Evolutionary conservation across 2,797 vertebrate species (phyloP).

Genomic region (Manis pentadactyla): DNA sequence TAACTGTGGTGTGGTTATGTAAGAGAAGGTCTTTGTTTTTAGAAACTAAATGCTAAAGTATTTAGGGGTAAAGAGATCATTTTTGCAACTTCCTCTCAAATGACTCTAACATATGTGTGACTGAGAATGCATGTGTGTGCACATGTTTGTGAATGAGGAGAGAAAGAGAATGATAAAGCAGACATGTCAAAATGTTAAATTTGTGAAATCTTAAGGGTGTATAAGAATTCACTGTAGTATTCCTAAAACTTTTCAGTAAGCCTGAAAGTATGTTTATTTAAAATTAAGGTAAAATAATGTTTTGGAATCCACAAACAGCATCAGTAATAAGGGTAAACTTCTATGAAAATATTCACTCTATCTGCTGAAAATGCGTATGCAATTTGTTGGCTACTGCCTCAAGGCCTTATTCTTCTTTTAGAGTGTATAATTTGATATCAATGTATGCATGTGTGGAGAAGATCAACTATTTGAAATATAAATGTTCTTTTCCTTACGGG

Average conservation of each 20-base stretch:
- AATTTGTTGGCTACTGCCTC: background rate
- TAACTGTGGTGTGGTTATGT: background rate
- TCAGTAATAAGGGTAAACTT: background rate
- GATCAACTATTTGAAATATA: background rate
- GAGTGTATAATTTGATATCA: background rate
- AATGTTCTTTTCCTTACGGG: background rate
- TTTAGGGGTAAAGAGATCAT: background rate
- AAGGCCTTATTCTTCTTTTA: background rate
- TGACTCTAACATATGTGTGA: background rate
- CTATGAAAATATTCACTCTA: background rate
- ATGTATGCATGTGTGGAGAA: background rate
- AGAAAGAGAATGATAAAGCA: background rate
- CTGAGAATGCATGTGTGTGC: background rate
- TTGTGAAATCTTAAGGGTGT: background rate
- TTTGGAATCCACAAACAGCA: background rate
- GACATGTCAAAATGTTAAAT: background rate
- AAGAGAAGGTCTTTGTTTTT: background rate
- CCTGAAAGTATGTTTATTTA: constrained; percentile 10
- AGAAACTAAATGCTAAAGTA: background rate
- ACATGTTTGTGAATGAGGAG: background rate
- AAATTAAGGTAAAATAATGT: constrained; percentile 40
- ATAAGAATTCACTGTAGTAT: background rate
- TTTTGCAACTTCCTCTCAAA: background rate
- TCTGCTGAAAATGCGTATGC: background rate
- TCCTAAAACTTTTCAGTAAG: background rate